A percentile compares a stretch with the other conserved stretches of the same genome.
These are phyloP conservation scores for Leguminivora glycinivorella DNA, from an alignment of 1,140 invertebrate species.

Conservation along the genomic window DNA sequence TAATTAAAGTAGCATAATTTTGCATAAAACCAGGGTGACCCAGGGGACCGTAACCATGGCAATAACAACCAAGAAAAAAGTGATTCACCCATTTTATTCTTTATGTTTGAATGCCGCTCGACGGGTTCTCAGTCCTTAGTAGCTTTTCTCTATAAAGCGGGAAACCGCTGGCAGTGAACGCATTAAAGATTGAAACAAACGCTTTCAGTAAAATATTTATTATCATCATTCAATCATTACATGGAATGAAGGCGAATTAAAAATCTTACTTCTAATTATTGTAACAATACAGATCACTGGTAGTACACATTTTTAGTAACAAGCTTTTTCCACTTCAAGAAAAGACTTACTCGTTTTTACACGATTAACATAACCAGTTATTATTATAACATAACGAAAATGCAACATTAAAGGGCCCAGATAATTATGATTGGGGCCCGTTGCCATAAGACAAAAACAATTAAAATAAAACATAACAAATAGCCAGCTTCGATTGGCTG, in stretches of 20 bases:
- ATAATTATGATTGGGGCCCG: not conserved
- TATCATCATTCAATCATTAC: constrained; percentile 8
- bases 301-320: not conserved
- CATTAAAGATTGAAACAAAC: constrained; percentile 8
- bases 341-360: not conserved
- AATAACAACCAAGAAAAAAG: too few species aligned
- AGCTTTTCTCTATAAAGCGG: too few species aligned
- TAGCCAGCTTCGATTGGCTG: not conserved
- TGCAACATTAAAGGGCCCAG: not conserved
- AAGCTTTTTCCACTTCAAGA: not conserved
- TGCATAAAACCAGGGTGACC: too few species aligned
- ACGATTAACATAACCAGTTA: not conserved
- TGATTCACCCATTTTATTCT: too few species aligned
- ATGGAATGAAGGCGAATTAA: not conserved
- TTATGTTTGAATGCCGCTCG: too few species aligned
- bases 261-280: not conserved
- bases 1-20: too few species aligned
- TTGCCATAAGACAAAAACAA: not conserved
- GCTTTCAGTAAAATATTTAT: not conserved
- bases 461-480: not conserved
- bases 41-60: too few species aligned
- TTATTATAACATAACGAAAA: constrained; percentile 1
- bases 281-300: not conserved
- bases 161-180: too few species aligned
- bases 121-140: too few species aligned